phyloP scores from a whole-genome alignment of 64 coral and sea anemone species.

The Orbicella faveolata region DNA sequence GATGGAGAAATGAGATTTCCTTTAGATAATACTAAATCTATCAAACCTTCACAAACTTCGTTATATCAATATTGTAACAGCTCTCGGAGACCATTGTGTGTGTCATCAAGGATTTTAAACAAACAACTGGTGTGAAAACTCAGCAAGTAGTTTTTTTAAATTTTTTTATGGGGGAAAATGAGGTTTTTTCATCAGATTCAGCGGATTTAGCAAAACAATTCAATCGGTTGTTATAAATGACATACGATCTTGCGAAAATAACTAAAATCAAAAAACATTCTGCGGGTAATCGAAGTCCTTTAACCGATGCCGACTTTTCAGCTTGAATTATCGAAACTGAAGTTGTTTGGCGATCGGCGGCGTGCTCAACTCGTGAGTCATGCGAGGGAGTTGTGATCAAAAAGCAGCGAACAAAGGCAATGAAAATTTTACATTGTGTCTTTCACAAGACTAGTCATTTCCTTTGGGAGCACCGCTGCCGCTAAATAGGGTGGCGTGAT shows the following conservation, averaged over 20 bases:
- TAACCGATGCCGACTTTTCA: background rate
- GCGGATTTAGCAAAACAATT: background rate
- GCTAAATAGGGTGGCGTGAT: slow-evolving; percentile 16
- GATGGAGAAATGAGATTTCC: background rate
- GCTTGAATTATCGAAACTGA: background rate
- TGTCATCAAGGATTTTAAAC: background rate
- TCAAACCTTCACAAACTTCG: background rate
- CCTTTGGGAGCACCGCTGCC: background rate
- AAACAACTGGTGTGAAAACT: background rate
- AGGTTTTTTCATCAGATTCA: background rate
- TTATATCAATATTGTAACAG: slow-evolving; percentile 12
- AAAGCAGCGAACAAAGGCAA: background rate
- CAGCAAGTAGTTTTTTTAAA: background rate
- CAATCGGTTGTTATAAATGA: background rate
- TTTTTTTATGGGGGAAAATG: background rate
- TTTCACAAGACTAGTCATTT: slow-evolving; percentile 8
- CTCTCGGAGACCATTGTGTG: background rate
- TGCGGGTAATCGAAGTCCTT: background rate
- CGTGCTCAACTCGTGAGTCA: background rate
- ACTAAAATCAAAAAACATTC: background rate
- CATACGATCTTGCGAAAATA: background rate
- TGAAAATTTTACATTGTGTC: background rate
- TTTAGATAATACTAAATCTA: background rate
- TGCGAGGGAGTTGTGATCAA: slow-evolving; percentile 13
- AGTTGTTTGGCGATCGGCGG: background rate